Evolutionary conservation across 2,888 invertebrate genomes (phyloP).

Genomic region (Parnassius mnemosyne): DNA sequence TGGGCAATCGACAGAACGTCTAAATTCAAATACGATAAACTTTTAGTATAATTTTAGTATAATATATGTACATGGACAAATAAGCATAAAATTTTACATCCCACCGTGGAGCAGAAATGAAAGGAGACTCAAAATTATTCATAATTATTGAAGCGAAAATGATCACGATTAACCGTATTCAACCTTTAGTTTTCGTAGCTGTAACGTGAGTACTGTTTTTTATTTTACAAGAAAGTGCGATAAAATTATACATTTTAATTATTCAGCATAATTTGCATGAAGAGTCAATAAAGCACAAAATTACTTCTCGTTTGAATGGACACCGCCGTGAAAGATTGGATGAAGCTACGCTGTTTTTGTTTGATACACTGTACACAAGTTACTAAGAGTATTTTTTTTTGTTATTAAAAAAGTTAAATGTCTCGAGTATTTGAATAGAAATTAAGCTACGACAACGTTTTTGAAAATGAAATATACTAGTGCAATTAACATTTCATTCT

Average conservation of each 20-base stretch:
- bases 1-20: too few species aligned
- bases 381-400: too few species aligned
- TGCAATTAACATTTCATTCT: too few species aligned
- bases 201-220: conserved; percentile 28
- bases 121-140: too few species aligned
- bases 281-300: conserved; percentile 71
- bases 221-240: conserved; percentile 62
- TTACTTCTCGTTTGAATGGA: conserved; percentile 58
- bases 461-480: too few species aligned
- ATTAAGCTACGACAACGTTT: conserved; percentile 3
- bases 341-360: conserved; percentile 9
- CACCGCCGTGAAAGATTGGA: conserved; percentile 45
- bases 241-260: conserved; percentile 60
- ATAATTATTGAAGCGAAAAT: conserved; percentile 1
- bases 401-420: neutral
- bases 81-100: too few species aligned
- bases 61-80: neutral
- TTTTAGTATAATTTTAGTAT: conserved; percentile 11
- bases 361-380: neutral
- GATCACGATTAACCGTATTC: conserved; percentile 3
- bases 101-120: too few species aligned
- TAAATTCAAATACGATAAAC: too few species aligned
- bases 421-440: neutral
- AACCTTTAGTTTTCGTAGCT: neutral
- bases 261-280: conserved; percentile 60